Base-by-base conservation (phyloP, 1,140 invertebrate genomes). In the Drosophila pachea region DNA sequence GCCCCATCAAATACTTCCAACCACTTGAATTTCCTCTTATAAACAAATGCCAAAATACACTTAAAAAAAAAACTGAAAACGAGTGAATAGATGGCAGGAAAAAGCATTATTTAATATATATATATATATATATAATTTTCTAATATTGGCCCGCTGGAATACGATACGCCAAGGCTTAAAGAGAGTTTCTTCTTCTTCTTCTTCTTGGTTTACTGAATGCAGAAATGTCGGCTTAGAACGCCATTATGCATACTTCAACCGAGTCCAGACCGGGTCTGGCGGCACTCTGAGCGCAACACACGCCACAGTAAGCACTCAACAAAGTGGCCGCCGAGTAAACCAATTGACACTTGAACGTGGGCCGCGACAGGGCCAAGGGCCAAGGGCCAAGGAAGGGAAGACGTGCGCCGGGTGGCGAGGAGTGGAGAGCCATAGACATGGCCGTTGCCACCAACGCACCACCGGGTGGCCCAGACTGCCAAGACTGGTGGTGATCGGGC, bases 281-380 rank as follows among this genome's bases (percentile, higher is more conserved):
- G 48, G 47, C 36, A 38, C 5, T n/a, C 38, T 31, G 45, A n/a
- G n/a, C n/a, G n/a, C n/a, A n/a, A n/a, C 36, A 36, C 40, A 54
- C 59, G 61, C 61, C 38, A 72, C 56, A 68, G 69, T 68, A 48
- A 40, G 69, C 69, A 62, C 67, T 81, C 78, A 60, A 82, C 78
- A 78, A 83, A 82, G 79, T 82, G 79, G 79, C 78, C 78, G 73
- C 71, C 62, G 64, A 82, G 72, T 66, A 75, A 82, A 78, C 76
- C 78, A 82, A 82, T 82, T 82, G 78, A 82, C 78, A 82, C 78
- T 82, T 84, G 78, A 82, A 78, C 79, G 54, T 65, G 53, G 68
- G 47, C 54, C 29, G 14, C 11, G 29, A 9, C 56, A 45, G 7
- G 22, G 40, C n/a, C 54, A 58, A 35, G 42, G 55, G 56, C 56